phyloP scores from a whole-genome alignment of 1,140 invertebrate species.

The Zeugodacus cucurbitae region DNA sequence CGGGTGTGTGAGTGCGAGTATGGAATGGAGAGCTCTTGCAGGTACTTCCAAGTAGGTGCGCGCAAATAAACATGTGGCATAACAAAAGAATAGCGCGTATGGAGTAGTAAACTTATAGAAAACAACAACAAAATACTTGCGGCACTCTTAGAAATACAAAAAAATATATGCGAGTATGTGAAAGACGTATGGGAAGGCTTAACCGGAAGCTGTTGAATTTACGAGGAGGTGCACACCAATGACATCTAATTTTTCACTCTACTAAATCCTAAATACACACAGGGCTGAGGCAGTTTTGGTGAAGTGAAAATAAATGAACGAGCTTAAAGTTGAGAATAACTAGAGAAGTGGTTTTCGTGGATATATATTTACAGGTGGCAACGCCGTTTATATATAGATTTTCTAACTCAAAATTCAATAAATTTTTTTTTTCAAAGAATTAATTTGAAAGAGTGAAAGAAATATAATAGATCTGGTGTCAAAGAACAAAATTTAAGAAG shows the following conservation, averaged over 20 bases:
- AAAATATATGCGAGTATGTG: neutral
- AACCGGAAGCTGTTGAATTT: conserved; percentile 39
- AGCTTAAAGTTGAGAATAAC: neutral
- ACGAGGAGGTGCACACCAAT: conserved; percentile 1
- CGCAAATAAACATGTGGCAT: conserved; percentile 19
- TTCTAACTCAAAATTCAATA: too few species aligned
- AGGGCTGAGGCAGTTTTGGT: neutral
- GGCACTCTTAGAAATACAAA: too few species aligned
- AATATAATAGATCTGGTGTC: neutral
- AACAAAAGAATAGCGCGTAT: conserved; percentile 20
- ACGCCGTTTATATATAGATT: too few species aligned
- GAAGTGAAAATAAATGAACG: neutral
- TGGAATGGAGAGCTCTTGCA: neutral
- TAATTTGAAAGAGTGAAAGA: neutral
- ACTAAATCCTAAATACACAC: conserved; percentile 17
- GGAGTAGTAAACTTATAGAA: neutral
- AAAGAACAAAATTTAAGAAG: too few species aligned
- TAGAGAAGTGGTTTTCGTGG: too few species aligned
- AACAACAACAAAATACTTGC: neutral
- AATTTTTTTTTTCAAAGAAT: too few species aligned
- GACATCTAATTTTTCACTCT: conserved; percentile 38
- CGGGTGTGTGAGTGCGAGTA: neutral
- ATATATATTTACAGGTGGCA: too few species aligned
- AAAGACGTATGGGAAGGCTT: neutral
- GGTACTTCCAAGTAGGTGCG: conserved; percentile 8